phyloP scores from a whole-genome alignment of 2,888 invertebrate species.

The Diplolepis rosae region DNA sequence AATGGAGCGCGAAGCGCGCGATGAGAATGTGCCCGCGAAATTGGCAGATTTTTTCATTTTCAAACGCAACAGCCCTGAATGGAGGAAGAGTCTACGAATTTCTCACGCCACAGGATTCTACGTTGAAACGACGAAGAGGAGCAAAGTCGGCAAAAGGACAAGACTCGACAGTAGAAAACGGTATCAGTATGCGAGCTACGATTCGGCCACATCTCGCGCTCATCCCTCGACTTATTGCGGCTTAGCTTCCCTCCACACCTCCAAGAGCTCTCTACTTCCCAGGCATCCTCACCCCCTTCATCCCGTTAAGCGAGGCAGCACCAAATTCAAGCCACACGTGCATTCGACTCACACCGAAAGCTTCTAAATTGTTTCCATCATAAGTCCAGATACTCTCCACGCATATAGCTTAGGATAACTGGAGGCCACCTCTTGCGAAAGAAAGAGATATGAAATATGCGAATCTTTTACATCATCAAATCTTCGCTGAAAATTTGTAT shows the following conservation, averaged over 20 bases:
- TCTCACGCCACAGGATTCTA: conserved; percentile 21
- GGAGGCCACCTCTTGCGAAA: conserved; percentile 51
- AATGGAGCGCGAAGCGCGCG: too few species aligned
- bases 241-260: conserved; percentile 63
- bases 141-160: conserved; percentile 43
- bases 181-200: conserved; percentile 73
- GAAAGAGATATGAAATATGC: conserved; percentile 63
- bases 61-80: conserved; percentile 26
- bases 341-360: conserved; percentile 63
- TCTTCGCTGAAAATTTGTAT: conserved; percentile 35
- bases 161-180: conserved; percentile 54
- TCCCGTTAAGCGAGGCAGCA: conserved; percentile 41
- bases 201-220: conserved; percentile 73
- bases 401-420: conserved; percentile 69
- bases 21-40: too few species aligned
- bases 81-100: conserved; percentile 35
- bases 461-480: conserved; percentile 66
- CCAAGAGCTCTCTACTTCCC: conserved; percentile 29
- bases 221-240: conserved; percentile 74
- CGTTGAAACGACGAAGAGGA: conserved; percentile 31
- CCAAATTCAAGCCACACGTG: conserved; percentile 45
- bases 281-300: conserved; percentile 36
- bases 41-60: conserved; percentile 39
- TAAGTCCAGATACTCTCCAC: conserved; percentile 72
- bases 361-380: conserved; percentile 74